A percentile compares a stretch with the other conserved stretches of the same genome.
phyloP scores from a whole-genome alignment of 2,888 invertebrate genomes.

The Cheilosia urbana region DNA sequence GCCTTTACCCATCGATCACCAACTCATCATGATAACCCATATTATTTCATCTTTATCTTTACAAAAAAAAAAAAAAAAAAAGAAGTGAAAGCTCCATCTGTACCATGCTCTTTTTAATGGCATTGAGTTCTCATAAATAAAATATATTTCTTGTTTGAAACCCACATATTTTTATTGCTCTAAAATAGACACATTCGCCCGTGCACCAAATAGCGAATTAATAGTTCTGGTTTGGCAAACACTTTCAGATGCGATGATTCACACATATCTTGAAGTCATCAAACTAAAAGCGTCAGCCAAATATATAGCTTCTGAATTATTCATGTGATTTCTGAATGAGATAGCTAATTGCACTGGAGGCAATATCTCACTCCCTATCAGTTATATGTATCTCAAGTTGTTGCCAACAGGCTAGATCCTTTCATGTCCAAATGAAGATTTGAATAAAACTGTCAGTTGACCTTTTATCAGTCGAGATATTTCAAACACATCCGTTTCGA shows the following conservation, averaged over 20 bases:
- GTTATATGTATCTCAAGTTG: background rate
- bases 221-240: background rate
- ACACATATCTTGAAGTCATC: background rate
- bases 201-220: background rate
- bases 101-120: no score
- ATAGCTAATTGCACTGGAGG: background rate
- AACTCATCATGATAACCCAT: no score
- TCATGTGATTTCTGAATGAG: constrained; percentile 1
- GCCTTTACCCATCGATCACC: no score
- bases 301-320: constrained; percentile 6
- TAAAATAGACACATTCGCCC: background rate
- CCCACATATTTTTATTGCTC: background rate
- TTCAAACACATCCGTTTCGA: no score
- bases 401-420: background rate
- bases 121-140: background rate
- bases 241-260: background rate
- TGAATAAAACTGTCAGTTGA: background rate
- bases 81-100: no score
- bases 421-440: background rate
- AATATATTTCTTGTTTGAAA: background rate
- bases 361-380: background rate
- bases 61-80: no score
- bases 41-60: no score
- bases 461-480: no score
- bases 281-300: background rate